Evolutionary conservation across 2,888 invertebrate species (phyloP).

Genomic region (Pomacea canaliculata): DNA sequence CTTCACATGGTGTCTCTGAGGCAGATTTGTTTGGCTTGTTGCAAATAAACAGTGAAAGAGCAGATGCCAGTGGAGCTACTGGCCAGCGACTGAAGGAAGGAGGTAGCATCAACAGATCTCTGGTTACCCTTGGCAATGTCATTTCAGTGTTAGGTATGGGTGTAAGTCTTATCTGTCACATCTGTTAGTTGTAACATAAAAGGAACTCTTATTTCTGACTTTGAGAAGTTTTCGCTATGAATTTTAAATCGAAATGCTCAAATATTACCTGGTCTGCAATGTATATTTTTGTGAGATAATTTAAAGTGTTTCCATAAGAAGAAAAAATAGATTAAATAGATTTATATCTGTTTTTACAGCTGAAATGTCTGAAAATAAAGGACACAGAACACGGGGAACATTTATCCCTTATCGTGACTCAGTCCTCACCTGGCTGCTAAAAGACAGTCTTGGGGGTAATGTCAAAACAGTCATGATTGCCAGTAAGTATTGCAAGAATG

Average conservation of each 20-base stretch:
- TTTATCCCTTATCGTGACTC: conserved; percentile 86
- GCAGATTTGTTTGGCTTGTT: not conserved
- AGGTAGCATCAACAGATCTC: conserved; percentile 83
- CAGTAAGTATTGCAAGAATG: conserved; percentile 74
- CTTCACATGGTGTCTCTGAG: not conserved
- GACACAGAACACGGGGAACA: conserved; percentile 41
- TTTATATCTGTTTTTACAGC: conserved; percentile 30
- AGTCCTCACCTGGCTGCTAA: conserved; percentile 84
- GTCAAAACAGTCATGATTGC: conserved; percentile 84
- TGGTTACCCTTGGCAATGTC: conserved; percentile 85
- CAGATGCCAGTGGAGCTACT: conserved; percentile 80
- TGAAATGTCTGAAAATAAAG: conserved; percentile 56
- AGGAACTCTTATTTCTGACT: no score
- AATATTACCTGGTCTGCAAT: no score
- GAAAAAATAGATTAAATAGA: not conserved
- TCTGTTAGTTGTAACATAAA: no score
- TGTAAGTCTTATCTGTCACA: not conserved
- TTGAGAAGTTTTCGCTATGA: no score
- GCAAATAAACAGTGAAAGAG: conserved; percentile 65
- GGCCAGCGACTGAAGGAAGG: conserved; percentile 82
- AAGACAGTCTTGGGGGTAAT: conserved; percentile 84
- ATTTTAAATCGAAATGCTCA: no score
- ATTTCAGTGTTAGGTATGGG: conserved; percentile 83
- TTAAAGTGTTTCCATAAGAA: no score
- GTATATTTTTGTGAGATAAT: no score